Conservation (phyloP, 2,797 vertebrate genomes). For the Naso thynnoides region DNA sequence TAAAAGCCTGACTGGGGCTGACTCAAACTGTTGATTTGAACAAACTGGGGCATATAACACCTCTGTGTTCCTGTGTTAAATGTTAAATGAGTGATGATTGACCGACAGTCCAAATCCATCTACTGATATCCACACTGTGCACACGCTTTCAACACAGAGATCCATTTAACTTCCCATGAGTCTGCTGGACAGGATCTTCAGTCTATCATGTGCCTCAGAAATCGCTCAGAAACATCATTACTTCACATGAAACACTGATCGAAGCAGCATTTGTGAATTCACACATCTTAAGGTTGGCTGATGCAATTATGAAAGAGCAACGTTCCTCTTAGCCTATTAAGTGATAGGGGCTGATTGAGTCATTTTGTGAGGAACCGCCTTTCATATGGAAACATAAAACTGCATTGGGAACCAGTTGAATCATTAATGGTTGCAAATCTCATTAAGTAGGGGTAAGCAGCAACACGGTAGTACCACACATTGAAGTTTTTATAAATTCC, state of each 20-base stretch:
- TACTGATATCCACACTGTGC: neutral
- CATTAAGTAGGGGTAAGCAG: slow-evolving; percentile 45
- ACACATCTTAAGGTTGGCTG: slow-evolving; percentile 42
- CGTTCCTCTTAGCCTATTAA: slow-evolving; percentile 21
- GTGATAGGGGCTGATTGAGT: slow-evolving; percentile 42
- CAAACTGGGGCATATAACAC: neutral
- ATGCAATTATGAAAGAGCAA: slow-evolving; percentile 47
- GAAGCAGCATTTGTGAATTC: slow-evolving; percentile 44
- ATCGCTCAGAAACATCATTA: slow-evolving; percentile 8
- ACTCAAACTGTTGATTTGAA: neutral
- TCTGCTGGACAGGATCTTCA: slow-evolving; percentile 4
- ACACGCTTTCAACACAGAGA: neutral
- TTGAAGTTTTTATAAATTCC: slow-evolving; percentile 48
- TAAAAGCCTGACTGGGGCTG: neutral
- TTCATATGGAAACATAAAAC: slow-evolving; percentile 62
- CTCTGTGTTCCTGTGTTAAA: neutral
- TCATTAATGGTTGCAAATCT: slow-evolving; percentile 67
- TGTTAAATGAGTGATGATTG: neutral
- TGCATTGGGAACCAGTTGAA: slow-evolving; percentile 49
- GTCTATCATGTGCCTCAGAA: slow-evolving; percentile 4
- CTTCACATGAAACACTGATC: neutral
- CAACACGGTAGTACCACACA: slow-evolving; percentile 17
- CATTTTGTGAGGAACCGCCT: slow-evolving; percentile 31
- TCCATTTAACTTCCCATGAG: slow-evolving; percentile 23
- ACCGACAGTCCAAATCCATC: neutral